Evolutionary conservation across 2,113 vertebrate genomes (phyloP).

Genomic region (Rhea americana): DNA sequence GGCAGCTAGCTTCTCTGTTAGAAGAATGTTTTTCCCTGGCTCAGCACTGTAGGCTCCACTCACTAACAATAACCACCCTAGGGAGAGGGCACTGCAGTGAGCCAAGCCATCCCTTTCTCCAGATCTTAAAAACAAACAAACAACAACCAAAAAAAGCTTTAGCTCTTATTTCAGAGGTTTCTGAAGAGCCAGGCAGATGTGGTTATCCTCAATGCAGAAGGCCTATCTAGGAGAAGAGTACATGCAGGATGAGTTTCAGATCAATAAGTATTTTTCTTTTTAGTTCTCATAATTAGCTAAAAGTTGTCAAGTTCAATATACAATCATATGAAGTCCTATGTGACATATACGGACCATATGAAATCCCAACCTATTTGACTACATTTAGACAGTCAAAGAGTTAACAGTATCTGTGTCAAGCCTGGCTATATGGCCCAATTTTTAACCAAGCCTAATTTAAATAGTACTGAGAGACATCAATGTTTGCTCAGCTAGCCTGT

Average conservation of each 20-base stretch:
- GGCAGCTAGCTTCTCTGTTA: not conserved
- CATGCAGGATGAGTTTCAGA: not conserved
- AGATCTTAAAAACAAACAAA: not conserved
- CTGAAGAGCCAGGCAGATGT: not conserved
- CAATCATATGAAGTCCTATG: not conserved
- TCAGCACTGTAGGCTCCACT: too few species aligned
- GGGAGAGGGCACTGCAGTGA: too few species aligned
- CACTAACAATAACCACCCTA: not conserved
- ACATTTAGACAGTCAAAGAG: not conserved
- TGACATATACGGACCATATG: not conserved
- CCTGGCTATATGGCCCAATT: not conserved
- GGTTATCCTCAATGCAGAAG: not conserved
- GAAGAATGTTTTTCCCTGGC: not conserved
- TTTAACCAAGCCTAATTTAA: not conserved
- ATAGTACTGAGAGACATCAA: fast-evolving
- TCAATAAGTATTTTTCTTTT: not conserved
- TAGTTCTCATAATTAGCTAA: not conserved
- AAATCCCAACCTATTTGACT: not conserved
- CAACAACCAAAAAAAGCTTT: too few species aligned
- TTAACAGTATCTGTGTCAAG: not conserved
- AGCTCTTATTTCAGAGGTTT: not conserved
- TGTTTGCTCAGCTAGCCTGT: not conserved
- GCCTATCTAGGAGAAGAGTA: not conserved
- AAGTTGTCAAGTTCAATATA: not conserved
- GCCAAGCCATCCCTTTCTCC: not conserved